Evolutionary conservation across 2,888 invertebrate genomes (phyloP), one percentile per base, ranked within the genome.

Genomic region (Himalopsyche anomala): DNA sequence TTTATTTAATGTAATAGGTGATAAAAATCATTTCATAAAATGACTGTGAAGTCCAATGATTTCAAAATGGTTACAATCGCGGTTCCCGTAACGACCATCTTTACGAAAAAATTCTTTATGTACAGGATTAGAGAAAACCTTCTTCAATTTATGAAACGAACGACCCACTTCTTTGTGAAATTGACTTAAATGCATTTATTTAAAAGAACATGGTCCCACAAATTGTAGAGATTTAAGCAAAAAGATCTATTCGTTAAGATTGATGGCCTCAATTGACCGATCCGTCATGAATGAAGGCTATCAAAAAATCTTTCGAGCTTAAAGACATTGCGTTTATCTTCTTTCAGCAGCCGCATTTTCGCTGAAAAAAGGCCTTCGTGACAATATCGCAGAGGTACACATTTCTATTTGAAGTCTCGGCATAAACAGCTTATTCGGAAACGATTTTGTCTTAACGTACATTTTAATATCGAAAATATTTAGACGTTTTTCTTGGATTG

Each of bases 181-280:
- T 51, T 81, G 54, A 45, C 81, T 81, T 19, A 42, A 81, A 51
- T 81, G 45, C 81, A 81, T 45, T 51, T 81, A 81, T 51, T 81
- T 12, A 28, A 81, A 5, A 81, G 81, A 51, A 81, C 3, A 81
- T 4, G 74, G 74, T 36, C 36, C 28, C 74, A 74, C 74, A 74
- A 74, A 74, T 74, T 74, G 74, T 74, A 38, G 74, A 28, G 38
- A 74, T 74, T 74, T 74, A 36, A 74, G 38, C 74, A 74, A 74
- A 74, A 36, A 74, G 74, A 74, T 74, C 74, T 36, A 74, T 28
- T 36, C 36, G 74, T 74, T 51, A 85, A 85, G 85, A 85, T 85
- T 85, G 85, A 85, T 85, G 80, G 85, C 80, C 83, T 83, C 85
- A 69, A 83, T 83, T 80, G 85, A 79, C 85, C 85, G 82, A 85